Evolutionary conservation across 2,113 vertebrate genomes (phyloP), one percentile per base, ranked within the genome.

Genomic region (Patagioenas fasciata): DNA sequence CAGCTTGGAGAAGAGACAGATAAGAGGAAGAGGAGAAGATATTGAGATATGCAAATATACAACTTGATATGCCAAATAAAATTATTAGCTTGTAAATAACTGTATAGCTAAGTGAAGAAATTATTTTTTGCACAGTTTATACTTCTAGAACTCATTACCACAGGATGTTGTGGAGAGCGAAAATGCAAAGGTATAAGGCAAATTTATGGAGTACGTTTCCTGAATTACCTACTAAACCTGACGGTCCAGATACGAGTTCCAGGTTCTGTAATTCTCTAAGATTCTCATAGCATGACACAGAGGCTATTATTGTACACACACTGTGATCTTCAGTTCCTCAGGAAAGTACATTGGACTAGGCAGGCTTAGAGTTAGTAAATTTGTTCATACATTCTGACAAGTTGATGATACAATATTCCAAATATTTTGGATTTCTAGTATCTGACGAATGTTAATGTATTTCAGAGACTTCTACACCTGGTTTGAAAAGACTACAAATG

Each of bases 271-370:
- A 54, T 15, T 31, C 62, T 80, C 19, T n/a, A 16, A 69, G 56
- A 31, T 38, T 50, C 36, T 66, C 50, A 61, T 74, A 58, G 16
- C n/a, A 23, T 31, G n/a, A 44, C 21, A 15, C 8, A 72, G 29
- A 80, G 7, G 29, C 12, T 57, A 15, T 51, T 80, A 29, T 13
- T 40, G 7, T 21, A 26, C 0, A 1, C 0, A 4, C 17, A 15
- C 15, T 32, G 10, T 2, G 2, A 47, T 70, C 61, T 75, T 81
- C 25, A 34, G 0, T 61, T 67, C 56, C 73, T 28, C 48, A 66
- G 50, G 44, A 60, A 94, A 65, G 5, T 6, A 4, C 15, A 13
- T 54, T 34, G 40, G 31, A 66, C 42, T 62, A 50, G 56, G 8
- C 23, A 87, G 34, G 29, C 53, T 31, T 62, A 56, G 17, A 36